Evolutionary conservation across 2,888 invertebrate species (phyloP).

Genomic region (Schizaphis graminum): DNA sequence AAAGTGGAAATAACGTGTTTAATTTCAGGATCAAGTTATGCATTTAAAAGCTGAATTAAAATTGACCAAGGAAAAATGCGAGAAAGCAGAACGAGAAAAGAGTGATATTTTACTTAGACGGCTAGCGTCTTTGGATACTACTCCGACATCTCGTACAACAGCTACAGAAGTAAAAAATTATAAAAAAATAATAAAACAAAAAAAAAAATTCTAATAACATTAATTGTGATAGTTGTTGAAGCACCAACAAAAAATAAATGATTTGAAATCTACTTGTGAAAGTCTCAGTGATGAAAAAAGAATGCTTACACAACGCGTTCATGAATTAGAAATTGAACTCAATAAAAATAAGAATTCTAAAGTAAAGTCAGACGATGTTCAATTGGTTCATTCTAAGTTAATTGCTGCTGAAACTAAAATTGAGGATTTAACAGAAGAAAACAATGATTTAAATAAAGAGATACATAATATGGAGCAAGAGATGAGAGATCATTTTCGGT

Average conservation of each 20-base stretch:
- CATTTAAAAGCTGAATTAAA: constrained; percentile 83
- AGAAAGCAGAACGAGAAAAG: constrained; percentile 88
- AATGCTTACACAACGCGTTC: constrained; percentile 79
- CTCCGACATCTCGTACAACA: constrained; percentile 79
- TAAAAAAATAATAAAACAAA: constrained; percentile 22
- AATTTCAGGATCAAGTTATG: constrained; percentile 80
- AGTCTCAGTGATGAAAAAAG: constrained; percentile 85
- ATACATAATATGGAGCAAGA: constrained; percentile 95
- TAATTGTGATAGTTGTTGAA: constrained; percentile 75
- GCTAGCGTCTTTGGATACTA: constrained; percentile 83
- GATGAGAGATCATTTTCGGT: constrained; percentile 95
- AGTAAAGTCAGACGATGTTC: constrained; percentile 67
- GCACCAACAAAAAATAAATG: constrained; percentile 89
- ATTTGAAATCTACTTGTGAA: constrained; percentile 84
- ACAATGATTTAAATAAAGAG: constrained; percentile 94
- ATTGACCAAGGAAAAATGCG: constrained; percentile 81
- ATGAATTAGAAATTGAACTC: constrained; percentile 81
- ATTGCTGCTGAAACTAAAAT: constrained; percentile 91
- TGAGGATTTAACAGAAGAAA: constrained; percentile 95
- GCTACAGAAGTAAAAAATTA: constrained; percentile 76
- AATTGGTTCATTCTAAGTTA: constrained; percentile 82
- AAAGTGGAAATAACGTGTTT: not conserved
- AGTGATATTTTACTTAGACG: constrained; percentile 85
- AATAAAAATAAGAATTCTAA: constrained; percentile 70
- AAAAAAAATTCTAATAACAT: constrained; percentile 45